Evolutionary conservation across 2,888 invertebrate genomes (phyloP), one percentile per base, ranked within the genome.

Genomic region (Cephus rjabovi): DNA sequence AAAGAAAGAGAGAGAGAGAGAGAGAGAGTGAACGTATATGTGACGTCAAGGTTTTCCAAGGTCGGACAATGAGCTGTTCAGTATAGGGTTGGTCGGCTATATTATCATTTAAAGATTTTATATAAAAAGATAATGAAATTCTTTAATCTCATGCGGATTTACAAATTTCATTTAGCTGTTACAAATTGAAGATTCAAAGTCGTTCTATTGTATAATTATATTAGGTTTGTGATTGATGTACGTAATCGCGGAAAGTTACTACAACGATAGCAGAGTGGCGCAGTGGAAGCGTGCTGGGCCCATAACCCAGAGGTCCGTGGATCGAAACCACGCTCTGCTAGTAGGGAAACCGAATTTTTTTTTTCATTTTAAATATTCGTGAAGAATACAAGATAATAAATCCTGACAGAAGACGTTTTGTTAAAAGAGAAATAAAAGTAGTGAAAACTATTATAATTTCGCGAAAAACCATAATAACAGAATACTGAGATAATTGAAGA

Each of bases 231-330:
- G 6, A 1, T 9, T 23, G 2, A 56, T 56, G 0, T 56, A 9
- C 1, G 56, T 23, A 23, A 56, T 56, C 6, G 15, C 0, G 23
- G 23, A 0, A 1, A 56, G 0, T 1, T 23, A 56, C 1, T 23
- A 3, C 30, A 33, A 68, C 83, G 89, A 87, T 89, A 95, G 95
- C 95, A 95, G 95, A 95, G 95, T 95, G 95, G 95, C 95, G 95
- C 95, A 95, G 95, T 95, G 95, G 95, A 95, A 95, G 95, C 95
- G 95, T 95, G 95, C 95, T 95, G 95, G 95, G 95, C 95, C 95
- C 95, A 95, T 95, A 95, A 95, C 95, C 96, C 96, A 96, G 96
- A 96, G 96, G 95, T 96, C 96, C 96, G 96, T 96, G 95, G 95
- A 96, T 95, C 95, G 96, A 96, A 96, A 96, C 95, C 95, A 96